Conservation (phyloP, 2,888 invertebrate genomes). For the Drosophila austrosaltans region DNA sequence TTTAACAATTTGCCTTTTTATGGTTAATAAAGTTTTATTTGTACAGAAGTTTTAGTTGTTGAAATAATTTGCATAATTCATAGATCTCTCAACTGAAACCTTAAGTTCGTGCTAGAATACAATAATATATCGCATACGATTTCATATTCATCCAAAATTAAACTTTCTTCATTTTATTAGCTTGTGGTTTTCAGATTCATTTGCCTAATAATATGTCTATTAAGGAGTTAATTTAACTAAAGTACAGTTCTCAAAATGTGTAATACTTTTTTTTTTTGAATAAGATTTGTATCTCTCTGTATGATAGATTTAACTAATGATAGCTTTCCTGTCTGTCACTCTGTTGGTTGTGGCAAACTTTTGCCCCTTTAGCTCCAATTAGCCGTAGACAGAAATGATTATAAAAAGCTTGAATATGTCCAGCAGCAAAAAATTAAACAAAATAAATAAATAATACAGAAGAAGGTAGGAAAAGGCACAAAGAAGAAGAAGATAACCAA, state of each 20-base stretch:
- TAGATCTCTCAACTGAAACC: neutral
- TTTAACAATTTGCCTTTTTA: conserved; percentile 5
- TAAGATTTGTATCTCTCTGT: neutral
- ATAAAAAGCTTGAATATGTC: conserved; percentile 8
- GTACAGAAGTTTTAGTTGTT: conserved; percentile 5
- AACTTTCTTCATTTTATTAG: conserved; percentile 1
- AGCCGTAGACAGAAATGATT: conserved; percentile 18
- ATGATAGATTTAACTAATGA: neutral
- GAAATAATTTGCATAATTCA: neutral
- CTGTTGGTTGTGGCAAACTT: neutral
- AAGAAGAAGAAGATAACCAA: conserved; percentile 21
- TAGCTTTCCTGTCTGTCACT: neutral
- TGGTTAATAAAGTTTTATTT: conserved; percentile 6
- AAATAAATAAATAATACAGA: conserved; percentile 35
- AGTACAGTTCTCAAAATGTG: too few relatives aligned
- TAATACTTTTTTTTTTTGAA: too few relatives aligned
- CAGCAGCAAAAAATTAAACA: conserved; percentile 25
- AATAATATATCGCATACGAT: neutral
- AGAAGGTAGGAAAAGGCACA: conserved; percentile 30
- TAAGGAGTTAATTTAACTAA: too few relatives aligned
- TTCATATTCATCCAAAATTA: neutral
- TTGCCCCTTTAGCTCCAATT: conserved; percentile 28
- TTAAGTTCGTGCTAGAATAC: neutral
- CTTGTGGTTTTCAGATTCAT: neutral
- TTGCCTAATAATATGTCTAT: too few relatives aligned